Evolutionary conservation across 2,113 vertebrate species (phyloP), one percentile per base, ranked within the genome.

Genomic region (Phalacrocorax aristotelis): DNA sequence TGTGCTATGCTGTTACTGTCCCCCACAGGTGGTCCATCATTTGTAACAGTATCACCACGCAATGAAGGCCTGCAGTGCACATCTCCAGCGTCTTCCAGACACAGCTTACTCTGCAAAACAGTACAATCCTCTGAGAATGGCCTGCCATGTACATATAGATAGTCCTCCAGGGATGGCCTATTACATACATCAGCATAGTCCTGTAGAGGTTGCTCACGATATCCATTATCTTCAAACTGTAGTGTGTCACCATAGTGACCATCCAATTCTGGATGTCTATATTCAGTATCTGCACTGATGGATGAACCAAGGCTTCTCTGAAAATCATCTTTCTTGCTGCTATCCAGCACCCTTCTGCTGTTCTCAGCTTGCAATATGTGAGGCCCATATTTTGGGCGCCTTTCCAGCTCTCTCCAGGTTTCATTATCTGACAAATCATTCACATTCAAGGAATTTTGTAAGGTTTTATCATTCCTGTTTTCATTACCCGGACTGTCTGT

Each of bases 371-470:
- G 75, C 51, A 94, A 60, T 54, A 71, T 1, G 13, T 62, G 85
- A 72, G 52, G 29, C 22, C 36, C 13, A 4, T 36, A 65, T 22
- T 83, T 44, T 14, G 17, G 75, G 74, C 46, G 75, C 62, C 15
- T 92, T 84, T 93, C 85, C 38, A 89, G 58, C 40, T 95, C 52
- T 34, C 54, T 75, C 76, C 91, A 92, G 32, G 60, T 44, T 82
- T 84, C 66, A 34, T 93, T 88, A 72, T 94, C 91, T 79, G 98
- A 84, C 72, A 97, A 92, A 74, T 95, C 79, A 92, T 90, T 97
- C 36, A 91, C 30, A 19, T 42, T 81, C 8, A 84, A 84, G 72
- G 93, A 85, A 70, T 97, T 97, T 30, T 88, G 51, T 74, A 96
- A 91, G 15, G 15, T 49, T 64, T 79, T 38, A 62, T 78, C 61